Conservation (phyloP, 2,113 vertebrate species). For the Enhydra lutris region DNA sequence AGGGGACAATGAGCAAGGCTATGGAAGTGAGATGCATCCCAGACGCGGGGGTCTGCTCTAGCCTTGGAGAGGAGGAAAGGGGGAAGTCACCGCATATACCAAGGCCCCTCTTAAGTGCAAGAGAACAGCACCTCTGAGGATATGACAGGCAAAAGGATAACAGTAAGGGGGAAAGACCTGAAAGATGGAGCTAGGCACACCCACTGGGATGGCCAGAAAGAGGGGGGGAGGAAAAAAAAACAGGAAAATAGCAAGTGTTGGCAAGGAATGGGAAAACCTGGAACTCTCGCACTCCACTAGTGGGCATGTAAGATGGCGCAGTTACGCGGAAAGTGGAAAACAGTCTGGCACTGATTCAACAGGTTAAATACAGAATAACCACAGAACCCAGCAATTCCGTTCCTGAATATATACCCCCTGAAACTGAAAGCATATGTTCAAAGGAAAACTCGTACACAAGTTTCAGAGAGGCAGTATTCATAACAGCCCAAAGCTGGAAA, state of each 20-base stretch:
- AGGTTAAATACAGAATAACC: background rate
- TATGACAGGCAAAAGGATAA: background rate
- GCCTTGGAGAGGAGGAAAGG: background rate
- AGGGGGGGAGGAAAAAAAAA: background rate
- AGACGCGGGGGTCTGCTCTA: background rate
- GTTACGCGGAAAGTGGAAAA: background rate
- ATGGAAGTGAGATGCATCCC: rapidly evolving
- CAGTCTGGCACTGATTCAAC: background rate
- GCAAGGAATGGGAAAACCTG: background rate
- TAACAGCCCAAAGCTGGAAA: background rate
- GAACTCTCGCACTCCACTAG: background rate
- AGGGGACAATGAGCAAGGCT: background rate
- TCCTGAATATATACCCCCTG: background rate
- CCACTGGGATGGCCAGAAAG: background rate
- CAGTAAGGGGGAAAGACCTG: background rate
- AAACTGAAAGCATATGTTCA: background rate
- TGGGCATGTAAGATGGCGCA: background rate
- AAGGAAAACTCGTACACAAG: background rate
- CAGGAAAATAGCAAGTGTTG: background rate
- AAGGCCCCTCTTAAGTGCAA: background rate
- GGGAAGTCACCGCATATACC: background rate
- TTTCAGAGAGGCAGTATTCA: background rate
- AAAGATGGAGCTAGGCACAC: background rate
- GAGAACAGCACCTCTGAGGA: background rate
- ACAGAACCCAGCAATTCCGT: background rate